A percentile compares a stretch with the other conserved stretches of the same genome.
Evolutionary conservation across 2,888 invertebrate species (phyloP).

Genomic region (Neoitamus cyanurus): DNA sequence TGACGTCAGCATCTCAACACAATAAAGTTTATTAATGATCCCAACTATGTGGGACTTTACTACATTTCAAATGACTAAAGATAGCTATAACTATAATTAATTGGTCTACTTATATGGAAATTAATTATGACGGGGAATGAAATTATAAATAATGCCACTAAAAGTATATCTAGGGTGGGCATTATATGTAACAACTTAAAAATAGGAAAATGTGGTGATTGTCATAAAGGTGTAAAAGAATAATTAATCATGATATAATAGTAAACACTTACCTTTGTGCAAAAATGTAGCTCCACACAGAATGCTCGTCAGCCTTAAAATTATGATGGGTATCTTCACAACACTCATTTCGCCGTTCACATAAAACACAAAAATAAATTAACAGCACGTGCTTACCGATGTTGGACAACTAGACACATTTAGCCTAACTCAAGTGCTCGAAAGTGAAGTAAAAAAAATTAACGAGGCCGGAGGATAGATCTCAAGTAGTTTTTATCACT

Average conservation of each 20-base stretch:
- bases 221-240: no score
- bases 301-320: conserved; percentile 3
- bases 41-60: not conserved
- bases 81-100: not conserved
- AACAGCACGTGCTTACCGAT: not conserved
- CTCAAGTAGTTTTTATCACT: conserved; percentile 12
- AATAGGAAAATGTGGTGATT: no score
- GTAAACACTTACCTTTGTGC: not conserved
- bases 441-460: not conserved
- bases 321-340: conserved; percentile 2
- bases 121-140: not conserved
- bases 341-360: conserved; percentile 29
- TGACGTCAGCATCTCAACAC: not conserved
- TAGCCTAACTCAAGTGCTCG: not conserved
- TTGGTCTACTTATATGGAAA: no score
- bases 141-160: not conserved
- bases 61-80: not conserved
- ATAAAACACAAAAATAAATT: conserved; percentile 3
- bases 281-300: conserved; percentile 20
- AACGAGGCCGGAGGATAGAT: not conserved
- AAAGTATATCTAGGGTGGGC: no score
- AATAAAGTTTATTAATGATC: not conserved
- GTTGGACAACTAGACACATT: not conserved
- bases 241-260: not conserved
- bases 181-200: no score